Evolutionary conservation across 2,113 vertebrate species (phyloP), one percentile per base, ranked within the genome.

Genomic region (Potamarius usumacintae): DNA sequence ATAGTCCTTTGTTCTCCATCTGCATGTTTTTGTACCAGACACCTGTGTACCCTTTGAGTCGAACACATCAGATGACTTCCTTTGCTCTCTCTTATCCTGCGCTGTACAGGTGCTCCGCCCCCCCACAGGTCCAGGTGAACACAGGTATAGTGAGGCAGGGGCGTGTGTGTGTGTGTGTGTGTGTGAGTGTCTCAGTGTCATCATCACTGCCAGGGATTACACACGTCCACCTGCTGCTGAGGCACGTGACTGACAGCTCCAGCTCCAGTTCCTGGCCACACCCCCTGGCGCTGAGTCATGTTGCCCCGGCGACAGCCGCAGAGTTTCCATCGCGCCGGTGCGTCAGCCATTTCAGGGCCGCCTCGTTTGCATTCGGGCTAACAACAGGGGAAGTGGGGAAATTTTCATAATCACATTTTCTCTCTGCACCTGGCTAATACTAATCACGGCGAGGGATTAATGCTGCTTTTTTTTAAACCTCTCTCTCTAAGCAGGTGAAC

Each of bases 211-310:
- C 72, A 72, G 65, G 88, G 50, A 88, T 88, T 89, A 87, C 42
- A 76, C 78, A 65, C 60, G 80, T 88, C 92, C 92, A 93, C 92
- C 88, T 94, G 92, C 89, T 82, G 86, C 4, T 22, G 34, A 48
- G 79, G 22, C 65, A 57, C n/a, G 67, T 82, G 87, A 89, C 67
- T 83, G 89, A 79, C 34, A n/a, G 52, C 87, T 91, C 91, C 34
- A n/a, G 52, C 87, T 91, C 91, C 91, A 10, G 55, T 85, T 91
- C 92, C 92, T 91, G 88, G 86, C 83, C 72, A 86, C 78, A 11
- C 82, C 77, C 57, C 86, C 65, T 62, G 53, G 55, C 18, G 80
- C 85, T 84, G 79, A 89, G 83, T 92, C 87, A 90, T 82, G 34
- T 88, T 76, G 58, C 81, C 60, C 60, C 50, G 83, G 89, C 25